Percentiles rank a stretch among this genome's conserved stretches.
Evolutionary conservation across 2,113 vertebrate genomes (phyloP).

Genomic region (Anguilla rostrata): DNA sequence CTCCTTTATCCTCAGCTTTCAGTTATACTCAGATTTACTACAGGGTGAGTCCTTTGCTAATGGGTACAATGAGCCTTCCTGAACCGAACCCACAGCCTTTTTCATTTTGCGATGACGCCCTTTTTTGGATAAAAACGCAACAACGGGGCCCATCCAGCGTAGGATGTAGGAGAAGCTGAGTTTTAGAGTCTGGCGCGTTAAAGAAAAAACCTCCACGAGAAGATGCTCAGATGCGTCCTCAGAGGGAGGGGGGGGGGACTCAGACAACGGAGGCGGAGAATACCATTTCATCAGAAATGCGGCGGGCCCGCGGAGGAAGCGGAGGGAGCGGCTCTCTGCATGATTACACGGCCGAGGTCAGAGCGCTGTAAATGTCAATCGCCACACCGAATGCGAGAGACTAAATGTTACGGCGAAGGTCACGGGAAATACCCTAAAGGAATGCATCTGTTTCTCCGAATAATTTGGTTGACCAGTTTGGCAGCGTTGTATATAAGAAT

Average conservation of each 20-base stretch:
- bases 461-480: constrained; percentile 21
- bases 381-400: constrained; percentile 20
- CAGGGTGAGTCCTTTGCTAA: not conserved
- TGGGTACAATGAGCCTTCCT: not conserved
- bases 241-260: not conserved
- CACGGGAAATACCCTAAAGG: constrained; percentile 38
- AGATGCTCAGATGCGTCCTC: constrained; percentile 6
- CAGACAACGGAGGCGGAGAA: not conserved
- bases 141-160: not conserved
- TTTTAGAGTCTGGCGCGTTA: not conserved
- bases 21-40: not conserved
- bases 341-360: constrained; percentile 30
- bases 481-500: constrained; percentile 17
- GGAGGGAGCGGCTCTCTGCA: constrained; percentile 1
- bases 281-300: constrained; percentile 12
- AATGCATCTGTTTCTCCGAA: constrained; percentile 36
- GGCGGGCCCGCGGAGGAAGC: constrained; percentile 8
- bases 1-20: not conserved
- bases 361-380: constrained; percentile 29
- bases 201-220: not conserved
- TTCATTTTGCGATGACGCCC: not conserved
- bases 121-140: not conserved
- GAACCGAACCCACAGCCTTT: not conserved
- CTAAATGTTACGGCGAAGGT: constrained; percentile 36
- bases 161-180: not conserved